Base-by-base conservation (phyloP, 2,113 vertebrate species). In the Tragelaphus imberbis region DNA sequence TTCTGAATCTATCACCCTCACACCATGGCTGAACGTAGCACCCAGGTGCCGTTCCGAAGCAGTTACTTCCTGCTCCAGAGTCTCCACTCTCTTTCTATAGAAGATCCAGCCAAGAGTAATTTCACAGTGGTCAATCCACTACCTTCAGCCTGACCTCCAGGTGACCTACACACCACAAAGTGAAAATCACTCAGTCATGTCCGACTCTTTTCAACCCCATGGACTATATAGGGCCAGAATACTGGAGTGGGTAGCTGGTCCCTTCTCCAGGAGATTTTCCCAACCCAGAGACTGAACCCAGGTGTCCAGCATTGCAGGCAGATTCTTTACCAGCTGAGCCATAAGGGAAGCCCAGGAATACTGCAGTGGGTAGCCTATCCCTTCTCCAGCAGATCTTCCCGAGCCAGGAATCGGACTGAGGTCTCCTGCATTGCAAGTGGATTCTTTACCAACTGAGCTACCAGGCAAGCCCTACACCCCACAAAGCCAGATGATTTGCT, bases 191-290 rank as follows among this genome's bases (percentile, higher is more conserved):
- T 71, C 68, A 40, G n/a, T 71, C 5, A 5, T 40, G 68, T 3
- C 19, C 19, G 0, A 40, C 19, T 23, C 10, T 75, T 75, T 40
- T 40, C 0, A 0, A 75, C 19, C 36, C 21, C 19, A 13, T 23
- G 19, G 19, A 75, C n/a, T 23, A 23, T 40, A 40, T 21, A 75
- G 68, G 21, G 19, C 68, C 68, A 75, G 68, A 71, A 25, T 75
- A 40, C 10, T 25, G 68, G n/a, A 75, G 10, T 75, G 68, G 21
- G 36, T 23, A 75, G 68, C 21, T 12, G 5, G 40, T 40, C n/a
- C n/a, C 68, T 75, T 75, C 68, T 40, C 68, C 68, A 75, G 36
- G 68, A 36, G 19, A 75, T 40, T 12, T 75, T 40, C 36, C 36
- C 36, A 75, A 75, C n/a, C n/a, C n/a, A 75, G 68, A n/a, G 19